phyloP scores from a whole-genome alignment of 2,113 vertebrate species.

The Himantopus leucocephalus region DNA sequence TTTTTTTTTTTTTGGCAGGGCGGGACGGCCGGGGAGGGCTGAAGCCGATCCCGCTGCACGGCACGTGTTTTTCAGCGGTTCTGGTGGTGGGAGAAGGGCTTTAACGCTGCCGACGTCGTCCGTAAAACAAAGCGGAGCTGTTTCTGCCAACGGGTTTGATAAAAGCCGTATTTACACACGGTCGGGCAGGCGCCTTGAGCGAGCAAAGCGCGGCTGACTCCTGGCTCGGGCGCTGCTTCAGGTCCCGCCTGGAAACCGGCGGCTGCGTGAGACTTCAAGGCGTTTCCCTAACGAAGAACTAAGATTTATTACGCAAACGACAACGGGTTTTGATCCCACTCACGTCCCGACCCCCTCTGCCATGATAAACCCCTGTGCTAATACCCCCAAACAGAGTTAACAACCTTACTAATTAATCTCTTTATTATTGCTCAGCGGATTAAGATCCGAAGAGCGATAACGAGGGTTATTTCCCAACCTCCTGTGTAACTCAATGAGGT shows the following conservation, averaged over 20 bases:
- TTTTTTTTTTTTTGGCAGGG: neutral
- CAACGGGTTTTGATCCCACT: neutral
- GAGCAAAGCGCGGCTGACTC: neutral
- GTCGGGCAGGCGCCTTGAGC: neutral
- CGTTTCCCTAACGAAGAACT: neutral
- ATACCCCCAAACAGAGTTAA: neutral
- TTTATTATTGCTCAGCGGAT: neutral
- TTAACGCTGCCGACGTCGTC: neutral
- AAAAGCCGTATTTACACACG: neutral
- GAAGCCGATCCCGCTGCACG: fast-evolving
- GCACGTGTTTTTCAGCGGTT: neutral
- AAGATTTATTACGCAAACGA: too few relatives aligned
- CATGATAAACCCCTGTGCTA: neutral
- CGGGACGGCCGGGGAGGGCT: neutral
- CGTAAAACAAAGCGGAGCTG: neutral
- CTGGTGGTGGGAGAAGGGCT: neutral
- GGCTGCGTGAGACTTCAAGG: fast-evolving
- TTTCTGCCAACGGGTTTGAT: too few relatives aligned
- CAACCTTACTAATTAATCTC: neutral
- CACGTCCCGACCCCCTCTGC: fast-evolving
- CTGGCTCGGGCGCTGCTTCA: neutral
- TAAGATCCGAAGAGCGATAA: neutral
- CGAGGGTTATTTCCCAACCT: neutral
- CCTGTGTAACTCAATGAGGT: neutral
- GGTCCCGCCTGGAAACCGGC: neutral